Evolutionary conservation across 2,888 invertebrate species (phyloP), one percentile per base, ranked within the genome.

Genomic region (Agapetus fuscipes): DNA sequence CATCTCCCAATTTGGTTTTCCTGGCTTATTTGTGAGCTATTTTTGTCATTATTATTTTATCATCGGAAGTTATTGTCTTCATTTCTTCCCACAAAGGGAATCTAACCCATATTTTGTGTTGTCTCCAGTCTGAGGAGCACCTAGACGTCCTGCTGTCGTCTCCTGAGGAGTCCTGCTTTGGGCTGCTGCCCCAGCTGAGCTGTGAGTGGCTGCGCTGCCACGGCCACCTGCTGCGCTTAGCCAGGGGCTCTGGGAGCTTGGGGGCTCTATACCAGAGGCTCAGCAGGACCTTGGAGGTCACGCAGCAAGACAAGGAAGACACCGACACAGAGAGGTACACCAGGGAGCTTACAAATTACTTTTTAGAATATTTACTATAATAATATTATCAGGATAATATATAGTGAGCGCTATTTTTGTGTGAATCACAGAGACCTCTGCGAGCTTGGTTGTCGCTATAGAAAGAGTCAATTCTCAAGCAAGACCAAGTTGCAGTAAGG

Each of bases 141-240:
- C 44, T 44, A 3, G 44, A 48, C 29, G 34, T 28, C 4, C 16
- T 42, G n/a, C 37, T 48, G 27, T 26, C 38, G 13, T 30, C 34
- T 9, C 32, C 33, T 6, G 38, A 38, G 15, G 44, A 42, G 16
- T 31, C 50, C 12, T 44, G 42, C 17, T 40, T 46, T 35, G 6
- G 28, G 3, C 35, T 46, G 14, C 51, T 71, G 41, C 71, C 75
- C 1, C 62, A 69, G 50, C 59, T 66, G 30, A 48, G 61, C 14
- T 68, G 68, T 10, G 73, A 75, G 47, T 66, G 68, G 58, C 56
- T 73, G 7, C 59, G 64, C 30, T 74, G 72, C 48, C 60, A 72
- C 44, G 65, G 63, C 9, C 75, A 71, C 62, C 61, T 73, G 44
- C 46, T 72, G 7, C 70, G 62, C 44, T 52, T 67, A 11, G 61